Percentiles rank a stretch among this genome's conserved stretches.
These are phyloP conservation scores for Melanotaenia parkinsoni DNA, from an alignment of 2,797 vertebrate genomes.

Conservation along the genomic window DNA sequence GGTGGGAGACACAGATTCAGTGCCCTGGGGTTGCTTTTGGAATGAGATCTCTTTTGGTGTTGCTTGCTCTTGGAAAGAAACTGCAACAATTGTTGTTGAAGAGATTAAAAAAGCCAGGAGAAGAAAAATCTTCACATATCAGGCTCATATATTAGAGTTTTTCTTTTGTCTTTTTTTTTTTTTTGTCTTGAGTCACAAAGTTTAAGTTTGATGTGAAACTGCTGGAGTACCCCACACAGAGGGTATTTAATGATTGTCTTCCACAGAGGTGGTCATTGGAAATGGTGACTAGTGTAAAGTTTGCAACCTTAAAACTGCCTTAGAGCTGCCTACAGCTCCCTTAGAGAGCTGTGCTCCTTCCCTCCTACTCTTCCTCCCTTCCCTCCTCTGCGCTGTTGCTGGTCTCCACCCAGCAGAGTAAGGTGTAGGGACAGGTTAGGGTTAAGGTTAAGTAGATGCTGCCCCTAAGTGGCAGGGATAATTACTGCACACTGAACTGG, in stretches of 20 bases:
- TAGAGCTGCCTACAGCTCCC: background rate
- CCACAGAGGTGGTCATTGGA: conserved; percentile 1
- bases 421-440: conserved; percentile 57
- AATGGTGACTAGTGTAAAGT: conserved; percentile 10
- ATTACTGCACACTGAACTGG: conserved; percentile 85
- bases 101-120: background rate
- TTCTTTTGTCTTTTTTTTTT: background rate
- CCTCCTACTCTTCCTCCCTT: background rate
- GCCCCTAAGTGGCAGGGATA: conserved; percentile 88
- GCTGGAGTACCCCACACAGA: background rate
- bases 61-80: background rate
- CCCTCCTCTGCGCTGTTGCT: background rate
- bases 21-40: too few relatives aligned
- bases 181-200: background rate
- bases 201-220: conserved; percentile 3
- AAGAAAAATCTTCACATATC: background rate
- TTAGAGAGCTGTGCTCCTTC: background rate
- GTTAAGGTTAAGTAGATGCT: conserved; percentile 84
- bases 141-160: background rate
- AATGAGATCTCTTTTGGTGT: background rate
- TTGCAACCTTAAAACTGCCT: background rate
- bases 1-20: too few relatives aligned
- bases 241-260: background rate
- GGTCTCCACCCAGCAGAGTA: conserved; percentile 23
- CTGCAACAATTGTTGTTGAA: background rate